Evolutionary conservation across 2,797 vertebrate genomes (phyloP), one percentile per base, ranked within the genome.

Genomic region (Lophius americanus): DNA sequence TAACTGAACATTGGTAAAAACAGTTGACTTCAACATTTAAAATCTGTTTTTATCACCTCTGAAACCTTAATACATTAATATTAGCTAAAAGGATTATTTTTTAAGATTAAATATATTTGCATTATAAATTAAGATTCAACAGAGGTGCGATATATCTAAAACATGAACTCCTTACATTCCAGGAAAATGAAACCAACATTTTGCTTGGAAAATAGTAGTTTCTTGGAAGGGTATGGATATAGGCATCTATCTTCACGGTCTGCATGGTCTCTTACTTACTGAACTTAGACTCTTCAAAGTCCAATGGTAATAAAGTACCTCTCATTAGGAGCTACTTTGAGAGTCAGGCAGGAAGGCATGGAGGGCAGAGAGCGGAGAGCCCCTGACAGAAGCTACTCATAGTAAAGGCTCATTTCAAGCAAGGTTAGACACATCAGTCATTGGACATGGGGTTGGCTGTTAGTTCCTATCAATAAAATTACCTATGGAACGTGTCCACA

Each of bases 381-480:
- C 73, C 70, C 67, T 81, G 90, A 92, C 82, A 85, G 82, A 72
- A 88, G 87, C 83, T 78, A 44, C 84, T 86, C 79, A 82, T 70
- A 58, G 83, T 91, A 86, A 86, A 91, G 84, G 79, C 91, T 92
- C 86, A 92, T 94, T 94, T 93, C 91, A 91, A 91, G 91, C 93
- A 91, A 92, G 91, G 91, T 93, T 94, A 91, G 87, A 92, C 91
- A 91, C 90, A 90, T 93, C 91, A 91, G 76, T 94, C 92, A 91
- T 79, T 82, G 82, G 84, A 90, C 88, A 84, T 61, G 69, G 79
- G 83, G 61, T 77, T 71, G 84, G 85, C 84, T 90, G 87, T 86
- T 83, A 85, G 86, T 74, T 82, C 80, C 83, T 91, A 85, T 91
- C 89, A 90, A 83, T 88, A 79, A 90, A 86, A 90, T 86, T 85